These are phyloP conservation scores for Vanessa atalanta DNA, from an alignment of 1,140 invertebrate species.

Conservation along the genomic window DNA sequence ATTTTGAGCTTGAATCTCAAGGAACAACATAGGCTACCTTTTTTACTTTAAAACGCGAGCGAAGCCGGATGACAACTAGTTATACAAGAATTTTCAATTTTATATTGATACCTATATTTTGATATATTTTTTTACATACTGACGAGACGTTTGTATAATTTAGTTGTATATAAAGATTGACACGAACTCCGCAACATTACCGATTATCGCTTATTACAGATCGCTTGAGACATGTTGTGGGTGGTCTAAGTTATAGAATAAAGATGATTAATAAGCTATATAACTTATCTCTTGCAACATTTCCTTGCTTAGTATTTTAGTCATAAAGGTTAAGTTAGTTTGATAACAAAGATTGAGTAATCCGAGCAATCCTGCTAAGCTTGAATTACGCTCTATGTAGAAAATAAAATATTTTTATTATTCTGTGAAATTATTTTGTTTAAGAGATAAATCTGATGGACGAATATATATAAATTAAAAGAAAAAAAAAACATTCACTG, in stretches of 20 bases:
- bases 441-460: too few relatives aligned
- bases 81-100: too few relatives aligned
- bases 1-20: too few relatives aligned
- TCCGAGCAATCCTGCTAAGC: too few relatives aligned
- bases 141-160: neutral
- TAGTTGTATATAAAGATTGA: conserved; percentile 41
- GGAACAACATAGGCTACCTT: too few relatives aligned
- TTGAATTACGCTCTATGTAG: neutral
- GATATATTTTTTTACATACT: neutral
- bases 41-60: too few relatives aligned
- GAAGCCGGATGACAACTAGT: too few relatives aligned
- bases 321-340: neutral
- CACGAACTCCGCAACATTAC: conserved; percentile 52
- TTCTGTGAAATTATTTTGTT: too few relatives aligned
- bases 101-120: too few relatives aligned
- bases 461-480: too few relatives aligned
- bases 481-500: too few relatives aligned
- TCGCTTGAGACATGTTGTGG: conserved; percentile 51
- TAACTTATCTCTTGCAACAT: neutral
- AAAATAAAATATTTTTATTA: neutral
- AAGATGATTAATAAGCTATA: conserved; percentile 1
- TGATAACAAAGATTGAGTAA: neutral
- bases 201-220: conserved; percentile 66
- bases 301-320: neutral
- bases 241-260: conserved; percentile 49